These are phyloP conservation scores for Aegithalos caudatus DNA, from an alignment of 2,113 vertebrate species.

Conservation along the genomic window DNA sequence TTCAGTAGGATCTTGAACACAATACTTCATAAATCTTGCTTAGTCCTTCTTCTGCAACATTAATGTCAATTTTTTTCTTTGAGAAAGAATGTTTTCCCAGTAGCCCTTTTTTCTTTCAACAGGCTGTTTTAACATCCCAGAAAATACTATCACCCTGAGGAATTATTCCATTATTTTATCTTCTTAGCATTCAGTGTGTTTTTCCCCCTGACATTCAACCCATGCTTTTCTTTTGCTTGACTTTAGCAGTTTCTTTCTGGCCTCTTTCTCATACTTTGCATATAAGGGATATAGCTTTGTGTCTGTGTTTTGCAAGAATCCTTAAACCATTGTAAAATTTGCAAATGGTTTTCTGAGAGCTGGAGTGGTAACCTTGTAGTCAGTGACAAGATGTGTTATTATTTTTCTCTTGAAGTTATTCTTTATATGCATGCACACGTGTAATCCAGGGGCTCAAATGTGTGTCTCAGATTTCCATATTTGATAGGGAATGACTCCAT, in stretches of 20 bases:
- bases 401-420: neutral
- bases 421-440: neutral
- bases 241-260: neutral
- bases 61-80: neutral
- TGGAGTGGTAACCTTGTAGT: neutral
- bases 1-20: neutral
- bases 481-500: neutral
- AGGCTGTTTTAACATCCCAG: neutral
- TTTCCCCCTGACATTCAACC: neutral
- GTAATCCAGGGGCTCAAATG: neutral
- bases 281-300: neutral
- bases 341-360: neutral
- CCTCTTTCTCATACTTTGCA: neutral
- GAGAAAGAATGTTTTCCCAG: neutral
- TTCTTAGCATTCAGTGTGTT: neutral
- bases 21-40: neutral
- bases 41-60: neutral
- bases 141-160: slow-evolving; percentile 3
- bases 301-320: neutral
- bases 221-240: neutral
- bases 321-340: neutral
- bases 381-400: neutral
- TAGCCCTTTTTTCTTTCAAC: slow-evolving; percentile 2
- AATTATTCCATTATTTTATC: slow-evolving; percentile 7
- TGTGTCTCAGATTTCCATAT: neutral